phyloP scores from a whole-genome alignment of 2,888 invertebrate species.

The Dysmachus trigonus region DNA sequence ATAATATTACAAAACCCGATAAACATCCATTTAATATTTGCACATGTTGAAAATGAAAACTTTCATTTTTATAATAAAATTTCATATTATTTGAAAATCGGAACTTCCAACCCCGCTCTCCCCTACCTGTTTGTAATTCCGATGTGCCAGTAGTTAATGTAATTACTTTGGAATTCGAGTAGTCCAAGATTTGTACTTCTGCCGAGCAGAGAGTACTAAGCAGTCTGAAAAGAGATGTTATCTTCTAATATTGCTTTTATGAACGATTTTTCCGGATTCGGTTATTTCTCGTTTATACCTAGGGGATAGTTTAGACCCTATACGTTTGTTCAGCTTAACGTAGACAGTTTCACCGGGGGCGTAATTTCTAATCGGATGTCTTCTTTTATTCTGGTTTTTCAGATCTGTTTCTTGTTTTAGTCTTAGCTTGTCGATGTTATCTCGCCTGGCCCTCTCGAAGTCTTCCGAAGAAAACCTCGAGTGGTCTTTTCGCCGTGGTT shows the following conservation, averaged over 20 bases:
- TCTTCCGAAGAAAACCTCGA: slow-evolving; percentile 45
- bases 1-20: no score
- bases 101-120: no score
- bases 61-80: no score
- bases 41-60: no score
- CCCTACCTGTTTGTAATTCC: no score
- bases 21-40: no score
- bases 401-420: not conserved
- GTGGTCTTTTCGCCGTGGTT: slow-evolving; percentile 41
- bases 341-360: not conserved
- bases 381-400: not conserved
- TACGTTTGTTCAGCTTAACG: not conserved
- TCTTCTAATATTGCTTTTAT: not conserved
- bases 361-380: not conserved
- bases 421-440: not conserved
- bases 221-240: not conserved
- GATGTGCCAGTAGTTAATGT: not conserved
- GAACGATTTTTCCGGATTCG: not conserved
- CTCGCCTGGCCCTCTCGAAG: not conserved
- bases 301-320: not conserved
- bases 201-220: not conserved
- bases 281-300: not conserved
- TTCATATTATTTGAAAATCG: no score
- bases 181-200: not conserved
- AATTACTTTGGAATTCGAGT: not conserved